Evolutionary conservation across 2,113 vertebrate species (phyloP).

Genomic region (Spizaetus ornatus): DNA sequence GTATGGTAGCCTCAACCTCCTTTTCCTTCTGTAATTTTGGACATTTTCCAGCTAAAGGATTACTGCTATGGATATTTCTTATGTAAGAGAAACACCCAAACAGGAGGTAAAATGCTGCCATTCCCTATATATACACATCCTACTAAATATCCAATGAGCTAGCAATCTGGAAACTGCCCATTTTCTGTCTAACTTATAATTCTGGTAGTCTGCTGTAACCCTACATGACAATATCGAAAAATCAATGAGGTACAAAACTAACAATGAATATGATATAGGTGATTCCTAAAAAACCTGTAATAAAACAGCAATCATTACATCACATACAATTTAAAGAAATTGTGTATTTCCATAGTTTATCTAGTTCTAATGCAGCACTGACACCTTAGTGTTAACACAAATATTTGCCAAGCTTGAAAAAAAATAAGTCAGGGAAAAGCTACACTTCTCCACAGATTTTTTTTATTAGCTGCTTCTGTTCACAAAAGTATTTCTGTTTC

Average conservation of each 20-base stretch:
- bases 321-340: neutral
- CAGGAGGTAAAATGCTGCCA: neutral
- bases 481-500: neutral
- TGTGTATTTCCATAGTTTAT: neutral
- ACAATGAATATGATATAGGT: accelerated
- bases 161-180: neutral
- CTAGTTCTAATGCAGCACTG: neutral
- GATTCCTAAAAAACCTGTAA: neutral
- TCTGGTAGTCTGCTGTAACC: neutral
- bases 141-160: neutral
- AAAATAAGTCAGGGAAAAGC: neutral
- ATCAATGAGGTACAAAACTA: neutral
- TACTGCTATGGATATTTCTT: neutral
- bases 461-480: neutral
- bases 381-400: neutral
- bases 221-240: neutral
- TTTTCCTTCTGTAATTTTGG: neutral
- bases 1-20: neutral
- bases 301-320: neutral
- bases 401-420: neutral
- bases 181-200: neutral
- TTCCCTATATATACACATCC: neutral
- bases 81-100: neutral
- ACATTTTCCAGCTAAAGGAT: neutral
- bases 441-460: neutral